Evolutionary conservation across 2,888 invertebrate genomes (phyloP).

Genomic region (Diplazon laetatorius): DNA sequence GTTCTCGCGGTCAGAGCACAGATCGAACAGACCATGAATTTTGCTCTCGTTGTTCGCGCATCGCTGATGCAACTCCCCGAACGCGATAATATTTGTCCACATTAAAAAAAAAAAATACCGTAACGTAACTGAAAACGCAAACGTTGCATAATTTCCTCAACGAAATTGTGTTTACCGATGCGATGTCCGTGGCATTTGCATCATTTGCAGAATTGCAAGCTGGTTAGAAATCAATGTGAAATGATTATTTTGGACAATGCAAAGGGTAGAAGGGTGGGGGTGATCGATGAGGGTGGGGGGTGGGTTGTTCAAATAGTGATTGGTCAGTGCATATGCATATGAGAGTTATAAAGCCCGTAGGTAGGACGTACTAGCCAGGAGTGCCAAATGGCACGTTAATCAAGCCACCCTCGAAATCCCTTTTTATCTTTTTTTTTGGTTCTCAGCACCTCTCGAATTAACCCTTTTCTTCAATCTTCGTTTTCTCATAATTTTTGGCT

Average conservation of each 20-base stretch:
- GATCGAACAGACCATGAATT: constrained; percentile 19
- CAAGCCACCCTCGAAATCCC: constrained; percentile 7
- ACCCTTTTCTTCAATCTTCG: constrained; percentile 10
- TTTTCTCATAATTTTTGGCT: constrained; percentile 3
- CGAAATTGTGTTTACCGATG: background rate
- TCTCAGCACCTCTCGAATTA: background rate
- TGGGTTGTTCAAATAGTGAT: background rate
- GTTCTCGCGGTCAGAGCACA: constrained; percentile 39
- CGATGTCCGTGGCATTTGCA: too few species aligned
- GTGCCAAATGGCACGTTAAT: constrained; percentile 31
- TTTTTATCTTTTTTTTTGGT: background rate
- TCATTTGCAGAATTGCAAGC: too few species aligned
- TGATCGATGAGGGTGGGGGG: background rate
- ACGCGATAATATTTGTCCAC: constrained; percentile 52
- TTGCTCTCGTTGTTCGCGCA: constrained; percentile 1
- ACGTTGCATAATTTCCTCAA: constrained; percentile 66
- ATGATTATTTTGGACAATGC: background rate
- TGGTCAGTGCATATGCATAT: background rate
- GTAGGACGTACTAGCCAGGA: constrained; percentile 49
- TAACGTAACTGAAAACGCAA: constrained; percentile 40
- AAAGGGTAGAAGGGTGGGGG: background rate
- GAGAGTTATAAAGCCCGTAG: constrained; percentile 26
- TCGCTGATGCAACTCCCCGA: background rate
- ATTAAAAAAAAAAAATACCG: constrained; percentile 29
- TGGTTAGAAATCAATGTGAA: constrained; percentile 13